phyloP scores from a whole-genome alignment of 2,888 invertebrate species.

The Caenorhabditis plicata region DNA sequence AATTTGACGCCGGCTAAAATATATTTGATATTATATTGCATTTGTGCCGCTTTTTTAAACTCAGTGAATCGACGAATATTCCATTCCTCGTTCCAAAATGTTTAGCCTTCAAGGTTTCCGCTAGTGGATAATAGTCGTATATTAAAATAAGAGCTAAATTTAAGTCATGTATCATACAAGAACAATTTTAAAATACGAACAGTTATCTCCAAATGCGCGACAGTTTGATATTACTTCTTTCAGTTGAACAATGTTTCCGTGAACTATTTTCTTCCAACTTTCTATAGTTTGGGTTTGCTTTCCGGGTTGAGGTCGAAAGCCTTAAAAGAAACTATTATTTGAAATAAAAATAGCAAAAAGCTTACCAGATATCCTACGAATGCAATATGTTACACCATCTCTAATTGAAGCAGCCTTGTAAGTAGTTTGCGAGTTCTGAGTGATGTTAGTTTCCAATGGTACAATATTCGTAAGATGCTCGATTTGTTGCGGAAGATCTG shows the following conservation, averaged over 20 bases:
- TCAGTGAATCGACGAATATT: slow-evolving; percentile 13
- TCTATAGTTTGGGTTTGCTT: slow-evolving; percentile 85
- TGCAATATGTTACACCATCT: slow-evolving; percentile 47
- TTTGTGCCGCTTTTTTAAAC: neutral
- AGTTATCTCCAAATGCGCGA: slow-evolving; percentile 91
- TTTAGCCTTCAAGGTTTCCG: slow-evolving; percentile 82
- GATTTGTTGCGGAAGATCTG: slow-evolving; percentile 44
- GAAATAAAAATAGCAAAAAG: neutral
- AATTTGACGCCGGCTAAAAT: slow-evolving; percentile 6
- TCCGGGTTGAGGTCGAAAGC: slow-evolving; percentile 76
- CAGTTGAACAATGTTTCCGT: slow-evolving; percentile 89
- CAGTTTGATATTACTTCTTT: slow-evolving; percentile 86
- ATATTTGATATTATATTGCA: neutral
- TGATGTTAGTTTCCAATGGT: slow-evolving; percentile 31
- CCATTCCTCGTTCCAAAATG: slow-evolving; percentile 72
- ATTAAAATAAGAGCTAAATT: slow-evolving; percentile 85
- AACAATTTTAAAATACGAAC: slow-evolving; percentile 71
- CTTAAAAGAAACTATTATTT: slow-evolving; percentile 67
- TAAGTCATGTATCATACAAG: neutral
- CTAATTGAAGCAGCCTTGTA: slow-evolving; percentile 42
- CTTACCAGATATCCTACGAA: slow-evolving; percentile 48
- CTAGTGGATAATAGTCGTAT: slow-evolving; percentile 90
- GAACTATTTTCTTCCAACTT: slow-evolving; percentile 86
- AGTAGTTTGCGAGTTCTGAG: slow-evolving; percentile 26
- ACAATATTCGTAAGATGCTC: slow-evolving; percentile 44